Base-by-base conservation (phyloP, 2,113 vertebrate genomes). In the Gasterosteus nipponicus region DNA sequence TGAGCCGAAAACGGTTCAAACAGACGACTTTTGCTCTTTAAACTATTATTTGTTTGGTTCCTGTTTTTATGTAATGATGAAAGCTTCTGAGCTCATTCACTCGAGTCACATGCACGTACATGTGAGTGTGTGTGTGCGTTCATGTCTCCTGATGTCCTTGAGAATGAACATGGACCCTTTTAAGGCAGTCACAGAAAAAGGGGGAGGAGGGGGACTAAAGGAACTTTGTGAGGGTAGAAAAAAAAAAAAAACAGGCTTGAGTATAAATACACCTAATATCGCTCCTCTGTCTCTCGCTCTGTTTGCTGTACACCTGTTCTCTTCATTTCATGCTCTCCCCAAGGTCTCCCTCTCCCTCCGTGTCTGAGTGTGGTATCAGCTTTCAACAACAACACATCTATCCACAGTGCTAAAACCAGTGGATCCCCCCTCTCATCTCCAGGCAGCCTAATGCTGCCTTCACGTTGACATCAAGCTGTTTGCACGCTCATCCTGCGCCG, bases 191-290 rank as follows among this genome's bases (percentile, higher is more conserved):
- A 33, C 53, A 73, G 62, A 76, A 71, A 56, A 76, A 82, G 63
- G 62, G 70, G 78, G 86, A 56, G 81, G 80, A 82, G 82, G 80
- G 66, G 51, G 75, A 69, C 66, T 76, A 80, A 85, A 84, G 73
- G 77, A 91, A 87, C 86, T 65, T 61, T 75, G 78, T 83, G 70
- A 47, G 26, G 69, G 69, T 73, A 77, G 74, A 84, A 88, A 91
- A 85, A 51, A 68, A 51, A 68, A 82, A 69, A 78, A 82, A 82
- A 75, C 66, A 78, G 69, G 84, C 82, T 86, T 84, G 84, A 78
- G 82, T 85, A 87, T 93, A 91, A 93, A 93, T 89, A 91, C 83
- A 75, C 68, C 78, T 81, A 85, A 87, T 89, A 89, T 85, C 61
- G 19, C 84, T 86, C 73, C 75, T 81, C 76, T 80, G 78, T 80